Conservation (phyloP, 2,888 invertebrate genomes). For the Meghimatium bilineatum region DNA sequence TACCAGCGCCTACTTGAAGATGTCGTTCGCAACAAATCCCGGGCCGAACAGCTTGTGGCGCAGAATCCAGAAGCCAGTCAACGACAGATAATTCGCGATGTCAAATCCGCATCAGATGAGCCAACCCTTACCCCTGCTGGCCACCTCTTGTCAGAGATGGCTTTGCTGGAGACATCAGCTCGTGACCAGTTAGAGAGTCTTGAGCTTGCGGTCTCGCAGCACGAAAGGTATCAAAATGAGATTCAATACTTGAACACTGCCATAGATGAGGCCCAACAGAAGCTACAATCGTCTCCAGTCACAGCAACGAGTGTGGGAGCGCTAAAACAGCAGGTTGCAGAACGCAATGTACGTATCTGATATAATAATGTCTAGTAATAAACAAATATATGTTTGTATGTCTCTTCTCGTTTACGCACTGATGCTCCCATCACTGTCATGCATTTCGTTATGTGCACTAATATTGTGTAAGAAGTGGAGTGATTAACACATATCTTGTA, state of each 20-base stretch:
- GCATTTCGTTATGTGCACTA: too few species aligned
- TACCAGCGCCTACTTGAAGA: constrained; percentile 66
- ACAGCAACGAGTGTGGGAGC: constrained; percentile 66
- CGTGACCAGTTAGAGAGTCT: constrained; percentile 60
- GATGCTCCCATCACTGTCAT: too few species aligned
- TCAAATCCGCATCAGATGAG: constrained; percentile 12
- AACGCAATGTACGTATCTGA: constrained; percentile 67
- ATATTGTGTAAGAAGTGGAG: too few species aligned
- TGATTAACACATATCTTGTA: too few species aligned
- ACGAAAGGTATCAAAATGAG: constrained; percentile 67
- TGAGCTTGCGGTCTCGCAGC: constrained; percentile 63
- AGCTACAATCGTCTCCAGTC: constrained; percentile 64
- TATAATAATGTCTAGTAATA: too few species aligned
- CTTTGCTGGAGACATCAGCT: constrained; percentile 63
- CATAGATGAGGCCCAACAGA: constrained; percentile 66
- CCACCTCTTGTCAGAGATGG: constrained; percentile 65
- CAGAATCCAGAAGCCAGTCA: constrained; percentile 42
- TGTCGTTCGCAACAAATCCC: constrained; percentile 63
- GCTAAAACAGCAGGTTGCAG: constrained; percentile 68
- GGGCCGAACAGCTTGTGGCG: constrained; percentile 60
- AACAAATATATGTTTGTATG: too few species aligned
- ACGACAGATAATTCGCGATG: constrained; percentile 7
- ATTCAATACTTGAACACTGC: constrained; percentile 62
- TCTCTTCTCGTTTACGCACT: too few species aligned
- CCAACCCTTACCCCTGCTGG: constrained; percentile 43